Evolutionary conservation across 2,113 vertebrate genomes (phyloP), one percentile per base, ranked within the genome.

Genomic region (Motacilla tschutschensis): DNA sequence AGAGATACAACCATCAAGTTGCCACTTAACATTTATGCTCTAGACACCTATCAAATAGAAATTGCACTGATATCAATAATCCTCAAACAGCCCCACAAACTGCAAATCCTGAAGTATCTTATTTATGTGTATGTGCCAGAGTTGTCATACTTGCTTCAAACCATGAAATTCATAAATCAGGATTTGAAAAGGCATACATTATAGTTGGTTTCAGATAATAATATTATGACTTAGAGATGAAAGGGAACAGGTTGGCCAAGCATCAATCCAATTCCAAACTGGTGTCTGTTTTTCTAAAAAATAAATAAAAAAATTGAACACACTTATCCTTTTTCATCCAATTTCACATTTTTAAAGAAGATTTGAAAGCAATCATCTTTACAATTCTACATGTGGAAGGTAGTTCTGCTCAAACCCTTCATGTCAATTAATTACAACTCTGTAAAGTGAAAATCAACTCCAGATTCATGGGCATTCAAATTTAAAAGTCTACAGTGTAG

Each of bases 131-230:
- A 76, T 80, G 53, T 55, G 70, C 55, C 75, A 70, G 47, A 86
- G 36, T 79, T 92, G 83, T 90, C 88, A 93, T 84, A 90, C 51
- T 91, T 86, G 59, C 65, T 92, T 91, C 75, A 92, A 84, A 84
- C 66, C 1, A 0, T 79, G 81, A 91, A 92, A 93, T 95, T 63
- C 17, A 66, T 90, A 88, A 90, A 82, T 93, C 67, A 53, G 86
- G 53, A 92, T 90, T 88, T 92, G 83, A 92, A 84, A 91, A 91
- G 63, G 26, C 80, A 86, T 77, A 87, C 64, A 79, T 88, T 88
- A 90, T 62, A 76, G 47, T 4, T 82, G 77, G 90, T 93, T 91
- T 94, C 92, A 88, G 83, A 86, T 92, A 94, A 92, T 63, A 88
- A 79, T 79, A 91, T 93, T 88, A 91, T 88, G 78, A 79, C 80